Evolutionary conservation across 2,113 vertebrate species (phyloP).

Genomic region (Nycticebus coucang): DNA sequence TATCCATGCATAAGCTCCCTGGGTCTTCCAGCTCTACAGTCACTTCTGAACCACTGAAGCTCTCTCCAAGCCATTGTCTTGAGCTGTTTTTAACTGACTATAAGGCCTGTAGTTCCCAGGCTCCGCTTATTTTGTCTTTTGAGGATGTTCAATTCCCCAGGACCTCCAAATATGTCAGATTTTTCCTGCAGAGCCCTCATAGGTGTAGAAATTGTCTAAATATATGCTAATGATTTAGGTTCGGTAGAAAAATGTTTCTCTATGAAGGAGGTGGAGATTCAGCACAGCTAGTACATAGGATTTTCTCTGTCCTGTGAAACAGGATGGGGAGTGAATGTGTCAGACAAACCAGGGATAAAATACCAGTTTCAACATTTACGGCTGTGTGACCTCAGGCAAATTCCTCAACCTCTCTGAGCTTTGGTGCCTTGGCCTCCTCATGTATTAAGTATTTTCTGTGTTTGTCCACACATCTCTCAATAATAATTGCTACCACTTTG

Average conservation of each 20-base stretch:
- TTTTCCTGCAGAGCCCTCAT: neutral
- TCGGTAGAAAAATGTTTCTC: neutral
- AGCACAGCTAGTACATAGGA: neutral
- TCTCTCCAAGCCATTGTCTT: no score
- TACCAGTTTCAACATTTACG: neutral
- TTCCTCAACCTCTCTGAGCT: neutral
- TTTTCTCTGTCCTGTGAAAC: neutral
- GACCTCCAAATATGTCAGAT: neutral
- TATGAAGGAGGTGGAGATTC: neutral
- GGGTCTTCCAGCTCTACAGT: neutral
- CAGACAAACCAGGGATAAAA: neutral
- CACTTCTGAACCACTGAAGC: neutral
- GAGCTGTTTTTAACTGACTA: neutral
- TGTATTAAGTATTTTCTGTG: neutral
- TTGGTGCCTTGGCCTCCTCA: neutral
- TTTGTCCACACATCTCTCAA: no score
- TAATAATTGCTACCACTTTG: neutral
- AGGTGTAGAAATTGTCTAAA: neutral
- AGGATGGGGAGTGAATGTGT: neutral
- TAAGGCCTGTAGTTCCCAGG: fast-evolving
- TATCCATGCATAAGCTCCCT: fast-evolving
- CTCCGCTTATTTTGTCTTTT: neutral
- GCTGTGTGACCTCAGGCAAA: neutral
- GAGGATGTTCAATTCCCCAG: neutral
- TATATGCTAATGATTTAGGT: neutral